These are phyloP conservation scores for Sitta europaea DNA, from an alignment of 2,113 vertebrate genomes.

Conservation along the genomic window DNA sequence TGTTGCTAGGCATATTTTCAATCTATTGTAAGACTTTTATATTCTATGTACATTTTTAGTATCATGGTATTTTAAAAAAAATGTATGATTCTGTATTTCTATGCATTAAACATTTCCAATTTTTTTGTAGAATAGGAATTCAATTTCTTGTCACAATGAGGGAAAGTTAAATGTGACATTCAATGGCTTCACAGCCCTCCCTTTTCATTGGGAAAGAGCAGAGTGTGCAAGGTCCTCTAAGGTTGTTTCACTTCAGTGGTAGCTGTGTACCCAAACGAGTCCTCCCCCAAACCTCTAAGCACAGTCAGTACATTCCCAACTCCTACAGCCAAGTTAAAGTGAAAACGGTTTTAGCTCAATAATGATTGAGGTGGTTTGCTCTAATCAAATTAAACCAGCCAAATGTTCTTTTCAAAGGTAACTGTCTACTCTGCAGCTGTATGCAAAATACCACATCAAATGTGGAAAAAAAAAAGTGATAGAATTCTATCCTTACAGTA, in stretches of 20 bases:
- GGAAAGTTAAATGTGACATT: background rate
- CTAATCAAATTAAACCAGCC: conserved; percentile 83
- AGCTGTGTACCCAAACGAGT: conserved; percentile 53
- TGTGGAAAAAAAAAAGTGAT: conserved; percentile 69
- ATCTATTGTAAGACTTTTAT: background rate
- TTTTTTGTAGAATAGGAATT: background rate
- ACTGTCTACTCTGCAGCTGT: conserved; percentile 87
- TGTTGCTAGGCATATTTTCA: background rate
- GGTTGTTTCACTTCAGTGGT: conserved; percentile 26
- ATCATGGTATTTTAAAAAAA: background rate
- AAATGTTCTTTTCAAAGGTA: conserved; percentile 85
- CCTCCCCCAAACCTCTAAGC: conserved; percentile 68
- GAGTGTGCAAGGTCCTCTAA: conserved; percentile 7
- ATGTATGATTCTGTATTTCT: background rate
- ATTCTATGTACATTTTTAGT: background rate
- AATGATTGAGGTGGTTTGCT: conserved; percentile 85
- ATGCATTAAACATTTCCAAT: background rate
- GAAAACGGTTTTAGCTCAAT: conserved; percentile 82
- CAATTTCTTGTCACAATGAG: background rate
- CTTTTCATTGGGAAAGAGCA: background rate
- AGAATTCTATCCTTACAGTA: conserved; percentile 77
- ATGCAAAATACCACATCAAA: conserved; percentile 86
- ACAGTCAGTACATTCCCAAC: conserved; percentile 78
- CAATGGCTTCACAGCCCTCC: background rate
- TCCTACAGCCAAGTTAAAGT: conserved; percentile 83